A percentile compares a stretch with the other conserved stretches of the same genome.
phyloP scores from a whole-genome alignment of 2,113 vertebrate genomes.

The Oryzias woworae region DNA sequence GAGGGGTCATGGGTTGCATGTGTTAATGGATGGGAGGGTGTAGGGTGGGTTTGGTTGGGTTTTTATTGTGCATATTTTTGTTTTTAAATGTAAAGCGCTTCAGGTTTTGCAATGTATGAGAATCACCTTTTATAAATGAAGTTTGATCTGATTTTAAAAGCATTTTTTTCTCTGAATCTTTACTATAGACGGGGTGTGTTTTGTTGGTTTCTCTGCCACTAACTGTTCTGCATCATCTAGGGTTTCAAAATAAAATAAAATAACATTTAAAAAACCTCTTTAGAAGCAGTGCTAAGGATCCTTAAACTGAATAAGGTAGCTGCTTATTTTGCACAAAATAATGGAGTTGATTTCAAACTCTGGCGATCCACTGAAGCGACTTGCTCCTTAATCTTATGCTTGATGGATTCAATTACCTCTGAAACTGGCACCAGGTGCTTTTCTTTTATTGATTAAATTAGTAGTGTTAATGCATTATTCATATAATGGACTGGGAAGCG shows the following conservation, averaged over 20 bases:
- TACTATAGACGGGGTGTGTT: too few species aligned
- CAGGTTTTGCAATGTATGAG: too few species aligned
- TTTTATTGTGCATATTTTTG: too few species aligned
- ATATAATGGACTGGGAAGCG: constrained; percentile 8
- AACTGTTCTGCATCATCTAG: too few species aligned
- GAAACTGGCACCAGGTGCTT: constrained; percentile 41
- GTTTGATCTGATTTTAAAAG: too few species aligned
- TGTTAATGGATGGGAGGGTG: too few species aligned
- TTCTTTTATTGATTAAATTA: constrained; percentile 36
- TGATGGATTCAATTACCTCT: constrained; percentile 47
- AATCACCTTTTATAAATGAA: too few species aligned
- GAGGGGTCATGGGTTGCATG: too few species aligned
- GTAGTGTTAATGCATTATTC: constrained; percentile 51
- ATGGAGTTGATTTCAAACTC: neutral
- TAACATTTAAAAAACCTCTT: neutral
- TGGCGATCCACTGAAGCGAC: constrained; percentile 8
- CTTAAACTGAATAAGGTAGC: neutral
- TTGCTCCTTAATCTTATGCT: constrained; percentile 51
- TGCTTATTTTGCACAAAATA: neutral
- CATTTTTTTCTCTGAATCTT: too few species aligned
- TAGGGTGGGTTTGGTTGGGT: too few species aligned
- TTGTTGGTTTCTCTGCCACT: too few species aligned
- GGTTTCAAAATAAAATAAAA: neutral
- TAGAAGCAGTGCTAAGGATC: neutral
- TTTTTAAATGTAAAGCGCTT: too few species aligned